These are phyloP conservation scores for Andrena chrysosceles DNA, from an alignment of 2,888 invertebrate species.

Conservation along the genomic window DNA sequence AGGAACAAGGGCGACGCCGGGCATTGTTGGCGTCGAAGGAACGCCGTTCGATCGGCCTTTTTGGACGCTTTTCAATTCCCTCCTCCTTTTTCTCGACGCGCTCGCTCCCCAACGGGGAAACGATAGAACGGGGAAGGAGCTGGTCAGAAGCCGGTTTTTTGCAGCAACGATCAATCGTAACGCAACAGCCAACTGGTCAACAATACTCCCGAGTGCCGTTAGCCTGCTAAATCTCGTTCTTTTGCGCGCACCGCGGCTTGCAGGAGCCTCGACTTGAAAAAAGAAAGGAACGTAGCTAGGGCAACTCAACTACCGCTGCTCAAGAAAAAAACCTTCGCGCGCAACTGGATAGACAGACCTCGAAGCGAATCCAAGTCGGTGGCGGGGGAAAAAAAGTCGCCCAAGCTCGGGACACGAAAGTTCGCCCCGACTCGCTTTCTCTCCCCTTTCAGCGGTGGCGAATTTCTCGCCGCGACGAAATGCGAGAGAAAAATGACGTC, in stretches of 20 bases:
- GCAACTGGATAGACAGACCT: conserved; percentile 29
- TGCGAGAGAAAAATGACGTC: conserved; percentile 53
- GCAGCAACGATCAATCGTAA: conserved; percentile 51
- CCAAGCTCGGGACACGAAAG: conserved; percentile 41
- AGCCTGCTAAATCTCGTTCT: conserved; percentile 51
- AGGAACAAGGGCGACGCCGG: conserved; percentile 42
- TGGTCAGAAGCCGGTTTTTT: conserved; percentile 35
- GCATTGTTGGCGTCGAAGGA: conserved; percentile 44
- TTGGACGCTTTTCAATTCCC: conserved; percentile 54
- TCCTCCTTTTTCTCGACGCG: conserved; percentile 14
- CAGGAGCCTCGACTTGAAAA: conserved; percentile 4
- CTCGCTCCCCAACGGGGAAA: background rate
- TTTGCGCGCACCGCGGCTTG: conserved; percentile 22
- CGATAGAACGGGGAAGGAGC: conserved; percentile 21
- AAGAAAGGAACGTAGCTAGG: background rate
- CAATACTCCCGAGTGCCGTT: conserved; percentile 64
- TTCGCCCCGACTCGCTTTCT: conserved; percentile 35
- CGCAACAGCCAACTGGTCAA: conserved; percentile 46
- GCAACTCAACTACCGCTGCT: background rate
- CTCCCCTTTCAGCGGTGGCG: conserved; percentile 21
- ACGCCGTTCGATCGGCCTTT: conserved; percentile 42
- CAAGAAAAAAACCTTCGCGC: conserved; percentile 22
- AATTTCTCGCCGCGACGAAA: conserved; percentile 48
- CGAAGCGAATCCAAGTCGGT: conserved; percentile 41
- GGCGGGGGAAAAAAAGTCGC: conserved; percentile 40